Conservation (phyloP, 2,888 invertebrate species). For the Cryptocephalus moraei region DNA sequence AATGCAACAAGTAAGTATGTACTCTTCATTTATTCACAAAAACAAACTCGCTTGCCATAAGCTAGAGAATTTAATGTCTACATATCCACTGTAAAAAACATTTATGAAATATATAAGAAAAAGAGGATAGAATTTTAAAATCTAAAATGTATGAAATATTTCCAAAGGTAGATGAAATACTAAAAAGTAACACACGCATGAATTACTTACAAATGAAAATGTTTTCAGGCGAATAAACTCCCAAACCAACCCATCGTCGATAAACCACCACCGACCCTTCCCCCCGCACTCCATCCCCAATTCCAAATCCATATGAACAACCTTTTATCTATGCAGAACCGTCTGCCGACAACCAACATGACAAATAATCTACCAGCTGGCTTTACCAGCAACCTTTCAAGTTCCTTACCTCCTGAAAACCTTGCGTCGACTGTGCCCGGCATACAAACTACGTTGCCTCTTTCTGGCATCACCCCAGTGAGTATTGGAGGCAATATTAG, state of each 20-base stretch:
- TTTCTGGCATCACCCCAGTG: constrained; percentile 16
- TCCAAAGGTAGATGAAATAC: too few relatives aligned
- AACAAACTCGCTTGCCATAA: too few relatives aligned
- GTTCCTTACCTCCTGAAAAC: constrained; percentile 17
- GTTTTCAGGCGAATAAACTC: constrained; percentile 30
- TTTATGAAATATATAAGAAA: not conserved
- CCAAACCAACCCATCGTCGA: constrained; percentile 27
- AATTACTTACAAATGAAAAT: not conserved
- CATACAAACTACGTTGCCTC: constrained; percentile 12
- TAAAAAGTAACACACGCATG: not conserved
- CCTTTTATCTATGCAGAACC: constrained; percentile 34
- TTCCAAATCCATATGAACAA: constrained; percentile 45
- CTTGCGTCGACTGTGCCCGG: constrained; percentile 19
- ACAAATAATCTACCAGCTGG: constrained; percentile 19
- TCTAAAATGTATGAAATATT: too few relatives aligned
- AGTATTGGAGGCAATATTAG: constrained; percentile 16
- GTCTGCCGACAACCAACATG: constrained; percentile 22
- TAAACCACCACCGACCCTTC: constrained; percentile 26
- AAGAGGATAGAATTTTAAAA: too few relatives aligned
- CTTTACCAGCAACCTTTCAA: constrained; percentile 13
- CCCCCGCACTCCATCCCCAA: constrained; percentile 38
- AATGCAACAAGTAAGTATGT: constrained; percentile 40
- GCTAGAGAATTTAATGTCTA: too few relatives aligned
- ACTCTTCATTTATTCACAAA: too few relatives aligned
- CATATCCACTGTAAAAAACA: not conserved